Percentiles rank a stretch among this genome's conserved stretches.
phyloP scores from a whole-genome alignment of 2,888 invertebrate species.

The Rhogogaster chlorosoma region DNA sequence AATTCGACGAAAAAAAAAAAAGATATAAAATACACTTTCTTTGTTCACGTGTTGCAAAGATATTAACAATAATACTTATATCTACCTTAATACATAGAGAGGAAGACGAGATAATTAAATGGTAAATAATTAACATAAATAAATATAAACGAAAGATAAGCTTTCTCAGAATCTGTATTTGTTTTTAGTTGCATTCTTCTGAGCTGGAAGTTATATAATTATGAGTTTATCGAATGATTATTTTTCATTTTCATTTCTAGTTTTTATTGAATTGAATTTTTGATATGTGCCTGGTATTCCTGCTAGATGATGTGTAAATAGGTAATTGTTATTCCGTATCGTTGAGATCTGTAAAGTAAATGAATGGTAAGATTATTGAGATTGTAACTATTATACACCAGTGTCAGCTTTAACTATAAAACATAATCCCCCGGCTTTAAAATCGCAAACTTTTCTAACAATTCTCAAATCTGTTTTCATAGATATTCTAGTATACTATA shows the following conservation, averaged over 20 bases:
- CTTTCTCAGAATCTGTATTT: constrained; percentile 3
- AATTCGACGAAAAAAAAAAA: not conserved
- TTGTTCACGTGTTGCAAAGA: not conserved
- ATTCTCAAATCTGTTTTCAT: not conserved
- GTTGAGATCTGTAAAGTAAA: constrained; percentile 6
- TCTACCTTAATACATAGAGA: not conserved
- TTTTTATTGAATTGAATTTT: not conserved
- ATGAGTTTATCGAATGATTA: constrained; percentile 6
- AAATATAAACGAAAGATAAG: not conserved
- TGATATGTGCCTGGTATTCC: constrained; percentile 31
- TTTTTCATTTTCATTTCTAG: not conserved
- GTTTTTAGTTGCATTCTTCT: not conserved
- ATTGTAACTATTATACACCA: constrained; percentile 5
- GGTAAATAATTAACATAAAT: not conserved
- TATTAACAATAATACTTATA: not conserved
- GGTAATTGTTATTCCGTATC: constrained; percentile 27
- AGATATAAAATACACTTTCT: not conserved
- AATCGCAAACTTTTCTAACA: not conserved
- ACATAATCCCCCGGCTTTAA: not conserved
- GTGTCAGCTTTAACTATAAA: not conserved
- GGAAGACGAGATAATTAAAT: not conserved
- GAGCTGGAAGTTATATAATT: constrained; percentile 20
- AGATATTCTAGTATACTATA: not conserved
- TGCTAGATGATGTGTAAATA: constrained; percentile 41
- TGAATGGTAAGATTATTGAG: not conserved